Conservation (phyloP, 2,797 vertebrate species). For the Micrastur ruficollis region DNA sequence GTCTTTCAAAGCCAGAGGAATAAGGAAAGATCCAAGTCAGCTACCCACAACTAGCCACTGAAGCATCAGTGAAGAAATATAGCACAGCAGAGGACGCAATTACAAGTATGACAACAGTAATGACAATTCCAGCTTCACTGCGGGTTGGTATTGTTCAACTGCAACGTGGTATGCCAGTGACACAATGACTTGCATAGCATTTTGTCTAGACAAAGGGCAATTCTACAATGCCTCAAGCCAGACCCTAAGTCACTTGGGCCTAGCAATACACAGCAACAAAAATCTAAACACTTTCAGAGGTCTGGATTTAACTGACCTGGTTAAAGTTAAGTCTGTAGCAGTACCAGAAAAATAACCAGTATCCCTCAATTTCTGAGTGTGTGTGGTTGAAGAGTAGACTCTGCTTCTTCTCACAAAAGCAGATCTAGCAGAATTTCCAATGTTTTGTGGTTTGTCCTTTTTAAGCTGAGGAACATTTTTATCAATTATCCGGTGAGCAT, state of each 20-base stretch:
- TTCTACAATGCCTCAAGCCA: neutral
- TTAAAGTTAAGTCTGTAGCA: neutral
- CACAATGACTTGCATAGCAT: accelerated
- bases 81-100: neutral
- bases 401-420: neutral
- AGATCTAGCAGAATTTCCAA: neutral
- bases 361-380: neutral
- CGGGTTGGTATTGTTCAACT: neutral
- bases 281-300: neutral
- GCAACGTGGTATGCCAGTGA: neutral
- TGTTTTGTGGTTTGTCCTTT: neutral
- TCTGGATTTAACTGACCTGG: neutral
- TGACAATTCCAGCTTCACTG: neutral
- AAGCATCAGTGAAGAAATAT: neutral
- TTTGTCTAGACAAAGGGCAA: neutral
- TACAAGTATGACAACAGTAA: neutral
- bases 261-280: neutral
- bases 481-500: neutral
- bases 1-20: neutral
- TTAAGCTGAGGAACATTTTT: neutral
- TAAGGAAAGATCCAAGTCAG: neutral
- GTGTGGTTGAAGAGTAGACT: accelerated
- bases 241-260: neutral
- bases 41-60: neutral
- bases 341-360: accelerated